These are phyloP conservation scores for Eulemur rubriventer DNA, from an alignment of 2,797 vertebrate species.

Conservation along the genomic window DNA sequence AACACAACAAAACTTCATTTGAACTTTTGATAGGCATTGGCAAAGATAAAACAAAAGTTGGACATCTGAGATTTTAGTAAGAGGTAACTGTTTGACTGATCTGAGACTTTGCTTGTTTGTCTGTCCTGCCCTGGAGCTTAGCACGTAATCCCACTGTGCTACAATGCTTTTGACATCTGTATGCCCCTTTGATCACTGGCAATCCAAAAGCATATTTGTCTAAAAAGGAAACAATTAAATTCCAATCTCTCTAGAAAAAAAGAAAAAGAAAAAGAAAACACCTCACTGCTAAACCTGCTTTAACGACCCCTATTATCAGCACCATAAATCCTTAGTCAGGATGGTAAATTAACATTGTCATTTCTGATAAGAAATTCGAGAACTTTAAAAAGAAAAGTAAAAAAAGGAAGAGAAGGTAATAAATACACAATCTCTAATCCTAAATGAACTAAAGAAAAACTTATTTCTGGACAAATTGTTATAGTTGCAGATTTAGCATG, in stretches of 20 bases:
- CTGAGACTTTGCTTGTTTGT: constrained; percentile 78
- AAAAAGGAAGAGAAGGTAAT: not conserved
- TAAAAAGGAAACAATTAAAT: constrained; percentile 91
- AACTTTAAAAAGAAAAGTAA: not conserved
- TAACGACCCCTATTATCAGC: constrained; percentile 55
- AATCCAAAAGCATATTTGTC: constrained; percentile 88
- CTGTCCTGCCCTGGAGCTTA: constrained; percentile 81
- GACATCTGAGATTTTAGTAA: constrained; percentile 82
- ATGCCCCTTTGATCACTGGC: constrained; percentile 86
- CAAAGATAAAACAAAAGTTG: constrained; percentile 81
- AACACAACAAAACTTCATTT: constrained; percentile 81
- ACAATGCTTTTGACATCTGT: constrained; percentile 82
- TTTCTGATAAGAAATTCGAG: not conserved
- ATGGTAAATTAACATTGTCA: constrained; percentile 1
- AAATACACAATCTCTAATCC: not conserved
- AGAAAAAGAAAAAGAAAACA: constrained; percentile 79
- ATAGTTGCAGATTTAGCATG: not conserved
- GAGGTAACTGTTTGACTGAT: constrained; percentile 77
- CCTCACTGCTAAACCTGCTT: constrained; percentile 83
- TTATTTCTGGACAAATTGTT: not conserved
- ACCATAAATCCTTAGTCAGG: constrained; percentile 4
- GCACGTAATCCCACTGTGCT: constrained; percentile 81
- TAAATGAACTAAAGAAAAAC: not conserved
- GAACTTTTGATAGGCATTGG: constrained; percentile 72
- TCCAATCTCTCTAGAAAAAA: constrained; percentile 81